These are phyloP conservation scores for Suricata suricatta DNA, from an alignment of 2,113 vertebrate species.

Conservation along the genomic window DNA sequence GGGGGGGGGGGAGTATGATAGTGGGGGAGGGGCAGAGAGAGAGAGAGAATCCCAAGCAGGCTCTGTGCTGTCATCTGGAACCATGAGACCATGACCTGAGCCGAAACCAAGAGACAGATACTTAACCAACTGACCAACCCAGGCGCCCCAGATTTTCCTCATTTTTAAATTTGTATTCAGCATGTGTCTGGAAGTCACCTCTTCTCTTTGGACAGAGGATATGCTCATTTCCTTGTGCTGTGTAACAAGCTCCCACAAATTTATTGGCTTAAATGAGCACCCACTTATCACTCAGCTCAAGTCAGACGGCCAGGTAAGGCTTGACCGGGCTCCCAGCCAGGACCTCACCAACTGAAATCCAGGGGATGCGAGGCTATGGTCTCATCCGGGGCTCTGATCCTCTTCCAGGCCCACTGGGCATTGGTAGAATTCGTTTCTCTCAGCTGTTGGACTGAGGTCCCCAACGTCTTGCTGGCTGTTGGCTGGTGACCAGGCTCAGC, in stretches of 20 bases:
- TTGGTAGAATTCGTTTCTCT: background rate
- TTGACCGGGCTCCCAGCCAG: background rate
- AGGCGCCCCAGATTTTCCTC: background rate
- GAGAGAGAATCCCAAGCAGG: too few species aligned
- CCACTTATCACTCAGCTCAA: background rate
- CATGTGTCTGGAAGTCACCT: background rate
- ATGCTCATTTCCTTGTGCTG: background rate
- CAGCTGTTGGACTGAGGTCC: background rate
- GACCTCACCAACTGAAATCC: background rate
- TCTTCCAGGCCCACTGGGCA: background rate
- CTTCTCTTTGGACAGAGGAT: background rate
- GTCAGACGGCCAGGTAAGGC: background rate
- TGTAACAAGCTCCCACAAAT: background rate
- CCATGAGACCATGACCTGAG: too few species aligned
- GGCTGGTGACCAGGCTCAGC: background rate
- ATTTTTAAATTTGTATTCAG: background rate
- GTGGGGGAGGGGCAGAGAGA: too few species aligned
- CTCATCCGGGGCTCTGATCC: background rate
- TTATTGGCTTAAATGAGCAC: background rate
- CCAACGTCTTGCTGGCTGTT: background rate
- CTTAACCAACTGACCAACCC: too few species aligned
- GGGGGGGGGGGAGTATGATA: accelerated
- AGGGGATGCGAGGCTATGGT: background rate
- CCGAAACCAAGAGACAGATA: too few species aligned
- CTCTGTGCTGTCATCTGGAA: too few species aligned